phyloP scores from a whole-genome alignment of 2,888 invertebrate species.

The Dioctria linearis region DNA sequence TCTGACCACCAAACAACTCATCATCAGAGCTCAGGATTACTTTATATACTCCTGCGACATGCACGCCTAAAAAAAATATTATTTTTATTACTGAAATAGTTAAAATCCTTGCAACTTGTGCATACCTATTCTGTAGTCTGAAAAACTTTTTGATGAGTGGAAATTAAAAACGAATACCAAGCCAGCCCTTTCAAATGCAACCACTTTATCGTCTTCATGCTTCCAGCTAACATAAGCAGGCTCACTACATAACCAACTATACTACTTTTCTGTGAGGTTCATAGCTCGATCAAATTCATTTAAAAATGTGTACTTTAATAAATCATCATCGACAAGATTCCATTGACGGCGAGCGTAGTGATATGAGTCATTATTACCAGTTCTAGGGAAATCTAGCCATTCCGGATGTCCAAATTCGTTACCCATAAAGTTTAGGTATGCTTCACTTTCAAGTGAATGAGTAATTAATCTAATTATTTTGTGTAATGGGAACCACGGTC shows the following conservation, averaged over 20 bases:
- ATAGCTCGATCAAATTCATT: slow-evolving; percentile 94
- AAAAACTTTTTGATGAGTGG: slow-evolving; percentile 91
- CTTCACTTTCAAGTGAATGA: slow-evolving; percentile 95
- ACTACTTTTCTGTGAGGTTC: slow-evolving; percentile 88
- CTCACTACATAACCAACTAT: slow-evolving; percentile 87
- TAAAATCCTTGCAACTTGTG: background rate
- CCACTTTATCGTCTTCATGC: slow-evolving; percentile 94
- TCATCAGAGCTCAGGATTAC: slow-evolving; percentile 86
- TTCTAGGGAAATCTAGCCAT: slow-evolving; percentile 98
- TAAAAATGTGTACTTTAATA: slow-evolving; percentile 93
- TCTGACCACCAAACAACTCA: slow-evolving; percentile 83
- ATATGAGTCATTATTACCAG: slow-evolving; percentile 95
- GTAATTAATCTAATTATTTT: slow-evolving; percentile 97
- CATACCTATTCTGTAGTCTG: slow-evolving; percentile 88
- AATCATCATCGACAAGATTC: slow-evolving; percentile 90
- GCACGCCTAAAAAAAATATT: slow-evolving; percentile 76
- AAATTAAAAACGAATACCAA: slow-evolving; percentile 97
- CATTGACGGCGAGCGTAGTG: slow-evolving; percentile 99
- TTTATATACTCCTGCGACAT: slow-evolving; percentile 87
- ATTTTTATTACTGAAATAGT: background rate
- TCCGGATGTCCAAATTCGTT: slow-evolving; percentile 99
- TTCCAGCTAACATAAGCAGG: slow-evolving; percentile 95
- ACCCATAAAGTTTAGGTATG: slow-evolving; percentile 99
- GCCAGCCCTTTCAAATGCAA: slow-evolving; percentile 94
- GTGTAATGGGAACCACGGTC: slow-evolving; percentile 96